Conservation (phyloP, 1,140 invertebrate genomes). For the Ruditapes philippinarum region DNA sequence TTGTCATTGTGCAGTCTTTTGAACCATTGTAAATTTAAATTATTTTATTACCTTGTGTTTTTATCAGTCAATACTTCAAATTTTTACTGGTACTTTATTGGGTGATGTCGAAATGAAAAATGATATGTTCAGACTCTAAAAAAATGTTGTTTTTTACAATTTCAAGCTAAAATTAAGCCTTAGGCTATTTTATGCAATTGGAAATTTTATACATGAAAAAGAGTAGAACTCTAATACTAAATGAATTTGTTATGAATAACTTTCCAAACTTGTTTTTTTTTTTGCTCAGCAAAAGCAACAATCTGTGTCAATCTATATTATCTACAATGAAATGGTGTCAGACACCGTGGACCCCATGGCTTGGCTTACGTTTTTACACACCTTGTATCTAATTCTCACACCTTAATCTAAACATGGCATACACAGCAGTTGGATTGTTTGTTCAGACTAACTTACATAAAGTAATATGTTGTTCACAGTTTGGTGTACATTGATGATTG, state of each 20-base stretch:
- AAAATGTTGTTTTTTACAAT: too few species aligned
- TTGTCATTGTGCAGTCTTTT: constrained; percentile 1
- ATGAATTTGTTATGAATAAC: too few species aligned
- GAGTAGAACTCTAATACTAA: too few species aligned
- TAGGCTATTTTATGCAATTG: too few species aligned
- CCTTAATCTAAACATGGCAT: background rate
- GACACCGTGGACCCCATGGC: background rate
- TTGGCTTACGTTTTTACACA: background rate
- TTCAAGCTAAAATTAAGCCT: too few species aligned
- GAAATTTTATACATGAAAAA: too few species aligned
- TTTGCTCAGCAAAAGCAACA: too few species aligned
- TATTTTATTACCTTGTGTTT: background rate
- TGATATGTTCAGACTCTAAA: too few species aligned
- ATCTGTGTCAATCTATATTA: too few species aligned
- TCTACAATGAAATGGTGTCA: too few species aligned
- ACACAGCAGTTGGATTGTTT: background rate
- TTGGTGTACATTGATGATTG: background rate
- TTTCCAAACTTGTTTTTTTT: too few species aligned
- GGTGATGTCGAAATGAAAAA: too few species aligned
- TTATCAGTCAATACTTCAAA: background rate
- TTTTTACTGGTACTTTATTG: background rate
- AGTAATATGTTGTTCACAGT: constrained; percentile 41
- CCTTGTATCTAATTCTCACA: background rate
- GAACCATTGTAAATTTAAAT: constrained; percentile 3
- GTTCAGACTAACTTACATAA: background rate